Base-by-base conservation (phyloP, 92 coral and sea anemone genomes). In the Zoanthus sansibaricus region DNA sequence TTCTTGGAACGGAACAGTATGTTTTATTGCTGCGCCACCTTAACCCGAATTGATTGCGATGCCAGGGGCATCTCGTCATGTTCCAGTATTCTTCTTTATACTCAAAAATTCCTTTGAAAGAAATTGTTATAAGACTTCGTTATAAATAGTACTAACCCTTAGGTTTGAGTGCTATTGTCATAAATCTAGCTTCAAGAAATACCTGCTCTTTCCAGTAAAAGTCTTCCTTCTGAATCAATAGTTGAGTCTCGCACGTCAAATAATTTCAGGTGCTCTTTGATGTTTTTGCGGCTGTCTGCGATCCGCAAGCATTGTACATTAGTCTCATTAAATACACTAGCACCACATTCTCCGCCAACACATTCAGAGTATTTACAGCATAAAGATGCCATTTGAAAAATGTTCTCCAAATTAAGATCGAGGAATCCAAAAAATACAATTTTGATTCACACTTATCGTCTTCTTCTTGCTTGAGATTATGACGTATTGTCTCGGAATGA, bases 11-110 rank as follows among this genome's bases (percentile, higher is more conserved):
- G 25, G 90, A 46, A 59, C 94, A 89, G 77, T 71, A 18, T 51
- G 68, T 89, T 44, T 83, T 89, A 76, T 83, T 82, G 72, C 45
- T 51, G 15, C 87, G 62, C 95, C 95, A 92, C 58, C 95, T 82
- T 76, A 84, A 82, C 15, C 94, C 91, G 62, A 71, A 86, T 71
- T 66, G 68, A 75, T 91, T 92, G 45, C 90, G 92, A 49, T 92
- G 90, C 69, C 86, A 83, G 25, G 90, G 88, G 58, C 90, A 92
- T 37, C 80, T 86, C 56, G 92, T 87, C 46, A 83, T 64, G 51
- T 73, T 74, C 78, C 83, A 79, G 75, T 54, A 10, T 4, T 15
- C 79, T 42, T 90, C 93, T 52, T 51, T 66, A 74, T 68, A 47
- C 12, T 79, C 77, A 72, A 87, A 78, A 71, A 58, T 86, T 42